phyloP scores from a whole-genome alignment of 2,113 vertebrate species.

The Trematomus loennbergii region DNA sequence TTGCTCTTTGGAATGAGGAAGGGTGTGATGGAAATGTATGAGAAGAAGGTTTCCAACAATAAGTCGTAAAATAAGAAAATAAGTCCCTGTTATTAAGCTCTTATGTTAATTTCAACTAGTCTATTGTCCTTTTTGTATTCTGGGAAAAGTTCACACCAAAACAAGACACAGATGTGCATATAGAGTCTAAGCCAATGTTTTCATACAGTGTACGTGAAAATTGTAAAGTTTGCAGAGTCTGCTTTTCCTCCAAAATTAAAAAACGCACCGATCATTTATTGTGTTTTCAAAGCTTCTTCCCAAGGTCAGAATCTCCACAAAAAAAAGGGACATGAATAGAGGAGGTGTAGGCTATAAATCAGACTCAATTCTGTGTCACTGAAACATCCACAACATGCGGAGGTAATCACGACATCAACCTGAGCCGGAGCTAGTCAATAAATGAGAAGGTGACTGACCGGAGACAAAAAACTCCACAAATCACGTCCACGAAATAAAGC shows the following conservation, averaged over 20 bases:
- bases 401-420: conserved; percentile 29
- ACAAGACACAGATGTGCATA: conserved; percentile 58
- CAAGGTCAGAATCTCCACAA: not conserved
- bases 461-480: not conserved
- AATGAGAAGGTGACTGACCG: conserved; percentile 36
- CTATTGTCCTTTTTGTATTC: conserved; percentile 27
- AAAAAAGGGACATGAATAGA: not conserved
- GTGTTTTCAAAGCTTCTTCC: conserved; percentile 14
- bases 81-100: conserved; percentile 41
- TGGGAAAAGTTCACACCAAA: conserved; percentile 44
- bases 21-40: conserved; percentile 24
- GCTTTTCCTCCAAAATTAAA: conserved; percentile 38
- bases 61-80: conserved; percentile 36
- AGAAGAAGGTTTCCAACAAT: not conserved
- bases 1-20: conserved; percentile 42
- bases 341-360: not conserved
- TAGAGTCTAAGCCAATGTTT: conserved; percentile 40
- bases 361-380: not conserved
- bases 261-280: conserved; percentile 9
- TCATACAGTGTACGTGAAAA: conserved; percentile 16
- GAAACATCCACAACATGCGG: not conserved
- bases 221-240: conserved; percentile 6
- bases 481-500: conserved; percentile 14
- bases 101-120: conserved; percentile 21
- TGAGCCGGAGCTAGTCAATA: conserved; percentile 7